Evolutionary conservation across 1,140 invertebrate genomes (phyloP).

Genomic region (Theocolax elegans): DNA sequence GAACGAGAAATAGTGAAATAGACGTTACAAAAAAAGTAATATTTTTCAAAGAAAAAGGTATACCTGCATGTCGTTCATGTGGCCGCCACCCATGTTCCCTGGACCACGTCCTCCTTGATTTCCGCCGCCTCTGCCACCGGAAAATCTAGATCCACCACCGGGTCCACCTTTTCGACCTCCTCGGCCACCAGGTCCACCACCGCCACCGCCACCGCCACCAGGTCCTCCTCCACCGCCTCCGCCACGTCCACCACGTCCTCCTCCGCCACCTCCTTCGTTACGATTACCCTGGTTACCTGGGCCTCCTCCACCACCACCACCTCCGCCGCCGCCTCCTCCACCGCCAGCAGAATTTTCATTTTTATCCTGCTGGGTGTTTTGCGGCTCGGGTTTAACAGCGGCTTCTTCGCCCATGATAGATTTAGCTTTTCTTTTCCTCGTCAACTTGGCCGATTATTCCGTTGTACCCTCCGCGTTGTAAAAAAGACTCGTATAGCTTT

Average conservation of each 20-base stretch:
- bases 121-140: conserved; percentile 49
- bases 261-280: conserved; percentile 38
- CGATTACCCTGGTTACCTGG: conserved; percentile 33
- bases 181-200: conserved; percentile 46
- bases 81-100: conserved; percentile 34
- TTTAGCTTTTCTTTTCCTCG: conserved; percentile 10
- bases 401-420: conserved; percentile 55
- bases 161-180: conserved; percentile 57
- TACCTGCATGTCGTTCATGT: conserved; percentile 40
- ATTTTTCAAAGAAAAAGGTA: conserved; percentile 11
- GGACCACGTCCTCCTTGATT: conserved; percentile 48
- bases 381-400: conserved; percentile 49
- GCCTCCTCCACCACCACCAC: neutral
- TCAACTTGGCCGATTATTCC: neutral
- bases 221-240: conserved; percentile 21
- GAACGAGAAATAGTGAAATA: too few relatives aligned
- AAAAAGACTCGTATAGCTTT: neutral
- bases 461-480: neutral
- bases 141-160: conserved; percentile 56
- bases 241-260: conserved; percentile 26
- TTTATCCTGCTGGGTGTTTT: conserved; percentile 50
- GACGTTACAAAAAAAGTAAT: too few relatives aligned
- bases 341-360: conserved; percentile 48
- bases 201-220: conserved; percentile 34
- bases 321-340: conserved; percentile 42